phyloP scores from a whole-genome alignment of 1,140 invertebrate species.

The Papilio glaucus region DNA sequence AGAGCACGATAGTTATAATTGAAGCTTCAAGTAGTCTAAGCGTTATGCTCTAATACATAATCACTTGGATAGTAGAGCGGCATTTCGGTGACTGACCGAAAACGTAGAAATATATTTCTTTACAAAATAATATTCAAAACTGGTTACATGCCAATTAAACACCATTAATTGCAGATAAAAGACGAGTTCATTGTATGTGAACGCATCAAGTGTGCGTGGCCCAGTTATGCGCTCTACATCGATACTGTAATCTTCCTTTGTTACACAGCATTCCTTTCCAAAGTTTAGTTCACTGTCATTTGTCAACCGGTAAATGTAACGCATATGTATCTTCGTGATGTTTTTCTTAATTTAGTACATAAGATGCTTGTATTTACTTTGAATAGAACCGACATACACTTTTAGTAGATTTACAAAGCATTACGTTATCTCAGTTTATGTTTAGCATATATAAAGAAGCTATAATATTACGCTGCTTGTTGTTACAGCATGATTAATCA shows the following conservation, averaged over 20 bases:
- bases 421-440: conserved; percentile 1
- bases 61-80: not conserved
- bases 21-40: conserved; percentile 13
- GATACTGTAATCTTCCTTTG: conserved; percentile 55
- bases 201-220: conserved; percentile 35
- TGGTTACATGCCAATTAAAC: conserved; percentile 28
- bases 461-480: conserved; percentile 13
- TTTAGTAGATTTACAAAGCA: conserved; percentile 8
- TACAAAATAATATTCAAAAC: conserved; percentile 18
- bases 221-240: conserved; percentile 59
- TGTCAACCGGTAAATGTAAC: not conserved
- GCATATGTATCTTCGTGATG: not conserved
- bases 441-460: conserved; percentile 20
- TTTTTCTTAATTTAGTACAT: not conserved
- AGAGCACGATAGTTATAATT: conserved; percentile 28
- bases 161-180: conserved; percentile 30
- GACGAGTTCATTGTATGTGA: conserved; percentile 22
- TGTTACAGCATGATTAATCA: conserved; percentile 7
- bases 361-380: not conserved
- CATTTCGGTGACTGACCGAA: not conserved
- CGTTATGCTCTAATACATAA: conserved; percentile 29
- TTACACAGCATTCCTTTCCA: conserved; percentile 39
- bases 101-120: conserved; percentile 11
- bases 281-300: conserved; percentile 36
- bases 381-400: not conserved